Evolutionary conservation across 1,140 invertebrate genomes (phyloP).

Genomic region (Mactra quadrangularis): DNA sequence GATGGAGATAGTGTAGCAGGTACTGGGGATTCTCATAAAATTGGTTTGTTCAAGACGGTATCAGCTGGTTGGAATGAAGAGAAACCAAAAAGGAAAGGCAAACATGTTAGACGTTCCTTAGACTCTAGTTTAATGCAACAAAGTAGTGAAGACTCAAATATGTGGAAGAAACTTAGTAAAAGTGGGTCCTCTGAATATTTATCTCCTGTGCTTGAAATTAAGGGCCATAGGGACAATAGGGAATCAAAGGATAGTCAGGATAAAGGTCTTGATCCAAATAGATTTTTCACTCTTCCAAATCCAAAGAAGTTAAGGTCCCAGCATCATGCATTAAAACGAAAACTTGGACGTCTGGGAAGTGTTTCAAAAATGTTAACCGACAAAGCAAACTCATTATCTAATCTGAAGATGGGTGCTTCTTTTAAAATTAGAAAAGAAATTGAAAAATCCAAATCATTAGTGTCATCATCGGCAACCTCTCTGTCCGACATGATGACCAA

Average conservation of each 20-base stretch:
- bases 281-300: conserved; percentile 54
- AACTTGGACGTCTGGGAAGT: conserved; percentile 35
- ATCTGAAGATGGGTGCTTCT: conserved; percentile 44
- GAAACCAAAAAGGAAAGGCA: conserved; percentile 7
- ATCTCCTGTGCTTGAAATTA: conserved; percentile 46
- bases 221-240: neutral
- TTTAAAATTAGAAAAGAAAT: conserved; percentile 50
- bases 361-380: conserved; percentile 44
- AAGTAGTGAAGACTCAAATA: neutral
- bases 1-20: neutral
- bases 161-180: neutral
- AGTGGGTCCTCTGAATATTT: conserved; percentile 42
- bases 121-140: conserved; percentile 42
- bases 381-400: conserved; percentile 36
- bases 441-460: conserved; percentile 28
- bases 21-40: neutral
- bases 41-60: conserved; percentile 3
- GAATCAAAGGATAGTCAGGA: neutral
- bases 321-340: neutral
- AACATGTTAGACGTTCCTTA: conserved; percentile 28
- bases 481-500: conserved; percentile 48
- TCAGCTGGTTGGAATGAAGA: conserved; percentile 11
- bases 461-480: conserved; percentile 34
- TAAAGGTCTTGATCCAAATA: conserved; percentile 16
- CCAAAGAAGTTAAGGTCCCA: conserved; percentile 38